phyloP scores from a whole-genome alignment of 2,888 invertebrate species.

The Lasioglossum oenotherae region DNA sequence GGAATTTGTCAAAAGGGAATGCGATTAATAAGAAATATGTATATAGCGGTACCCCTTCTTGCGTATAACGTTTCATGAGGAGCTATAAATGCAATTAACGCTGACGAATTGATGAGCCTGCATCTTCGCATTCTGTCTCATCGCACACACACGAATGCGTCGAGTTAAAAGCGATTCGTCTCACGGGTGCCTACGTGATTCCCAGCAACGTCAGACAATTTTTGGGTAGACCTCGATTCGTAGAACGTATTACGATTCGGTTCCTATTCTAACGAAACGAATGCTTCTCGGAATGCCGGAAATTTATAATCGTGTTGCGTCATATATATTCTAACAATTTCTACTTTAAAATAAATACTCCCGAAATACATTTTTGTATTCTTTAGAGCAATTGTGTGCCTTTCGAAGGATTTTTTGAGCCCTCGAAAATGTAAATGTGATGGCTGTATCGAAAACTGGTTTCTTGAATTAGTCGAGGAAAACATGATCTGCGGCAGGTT shows the following conservation, averaged over 20 bases:
- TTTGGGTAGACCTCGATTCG: neutral
- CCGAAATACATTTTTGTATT: neutral
- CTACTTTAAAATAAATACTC: neutral
- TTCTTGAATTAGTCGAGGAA: neutral
- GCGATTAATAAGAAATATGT: neutral
- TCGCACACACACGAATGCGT: neutral
- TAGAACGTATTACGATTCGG: slow-evolving; percentile 22
- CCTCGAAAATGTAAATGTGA: neutral
- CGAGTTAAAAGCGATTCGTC: slow-evolving; percentile 35
- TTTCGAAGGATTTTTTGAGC: neutral
- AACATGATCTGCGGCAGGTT: slow-evolving; percentile 14
- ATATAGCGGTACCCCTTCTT: neutral
- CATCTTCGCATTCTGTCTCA: neutral
- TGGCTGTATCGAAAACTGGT: neutral
- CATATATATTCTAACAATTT: neutral
- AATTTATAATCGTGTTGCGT: neutral
- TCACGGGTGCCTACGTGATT: slow-evolving; percentile 47
- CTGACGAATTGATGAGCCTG: slow-evolving; percentile 4
- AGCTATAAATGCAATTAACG: slow-evolving; percentile 28
- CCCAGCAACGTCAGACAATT: slow-evolving; percentile 18
- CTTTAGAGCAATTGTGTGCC: neutral
- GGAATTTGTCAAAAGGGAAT: neutral
- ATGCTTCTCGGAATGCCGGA: neutral
- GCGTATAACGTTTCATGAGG: slow-evolving; percentile 5
- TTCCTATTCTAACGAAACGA: slow-evolving; percentile 1